Percentiles rank a stretch among this genome's conserved stretches.
phyloP scores from a whole-genome alignment of 2,888 invertebrate species.

The Lysandra bellargus region DNA sequence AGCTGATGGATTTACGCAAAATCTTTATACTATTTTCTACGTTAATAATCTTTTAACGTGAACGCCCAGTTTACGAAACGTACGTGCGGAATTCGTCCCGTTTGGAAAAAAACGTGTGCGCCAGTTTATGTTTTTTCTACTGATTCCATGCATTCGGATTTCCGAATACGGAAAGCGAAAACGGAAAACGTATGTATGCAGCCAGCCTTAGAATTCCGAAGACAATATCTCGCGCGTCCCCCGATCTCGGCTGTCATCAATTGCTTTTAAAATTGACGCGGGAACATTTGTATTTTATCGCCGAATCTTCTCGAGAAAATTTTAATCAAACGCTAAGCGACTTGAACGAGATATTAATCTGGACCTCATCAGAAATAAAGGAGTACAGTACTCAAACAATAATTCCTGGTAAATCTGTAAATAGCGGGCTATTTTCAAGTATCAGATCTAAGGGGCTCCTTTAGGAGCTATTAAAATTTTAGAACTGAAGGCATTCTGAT shows the following conservation, averaged over 20 bases:
- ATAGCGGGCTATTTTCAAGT: neutral
- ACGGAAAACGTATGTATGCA: too few species aligned
- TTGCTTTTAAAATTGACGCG: conserved; percentile 54
- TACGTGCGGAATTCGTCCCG: too few species aligned
- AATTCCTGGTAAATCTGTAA: neutral
- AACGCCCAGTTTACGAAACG: too few species aligned
- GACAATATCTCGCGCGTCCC: neutral
- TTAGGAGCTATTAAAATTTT: too few species aligned
- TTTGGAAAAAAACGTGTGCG: too few species aligned
- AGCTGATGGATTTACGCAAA: neutral
- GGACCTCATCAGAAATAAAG: neutral
- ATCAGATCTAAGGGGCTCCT: neutral
- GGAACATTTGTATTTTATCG: conserved; percentile 62
- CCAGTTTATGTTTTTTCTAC: too few species aligned
- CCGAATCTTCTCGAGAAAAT: conserved; percentile 53
- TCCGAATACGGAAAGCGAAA: too few species aligned
- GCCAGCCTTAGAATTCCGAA: neutral
- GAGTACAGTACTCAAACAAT: neutral
- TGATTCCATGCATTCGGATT: too few species aligned
- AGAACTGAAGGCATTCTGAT: too few species aligned
- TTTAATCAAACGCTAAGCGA: conserved; percentile 52
- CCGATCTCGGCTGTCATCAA: conserved; percentile 40
- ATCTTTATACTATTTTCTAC: neutral
- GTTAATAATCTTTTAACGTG: neutral
- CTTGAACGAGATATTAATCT: conserved; percentile 38